A percentile compares a stretch with the other conserved stretches of the same genome.
Evolutionary conservation across 2,888 invertebrate genomes (phyloP).

Genomic region (Tuta absoluta): DNA sequence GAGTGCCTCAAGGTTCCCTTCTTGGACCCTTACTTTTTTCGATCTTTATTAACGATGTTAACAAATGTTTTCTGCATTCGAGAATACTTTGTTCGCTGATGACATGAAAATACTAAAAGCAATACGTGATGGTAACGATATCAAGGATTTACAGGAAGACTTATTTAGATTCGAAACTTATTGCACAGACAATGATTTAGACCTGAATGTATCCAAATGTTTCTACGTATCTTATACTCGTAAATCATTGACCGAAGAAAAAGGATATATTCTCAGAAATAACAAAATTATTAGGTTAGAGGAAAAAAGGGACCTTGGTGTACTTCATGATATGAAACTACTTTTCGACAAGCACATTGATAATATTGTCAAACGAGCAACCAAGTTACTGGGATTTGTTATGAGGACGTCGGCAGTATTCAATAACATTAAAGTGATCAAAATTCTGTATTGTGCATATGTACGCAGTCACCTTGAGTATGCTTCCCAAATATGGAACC

Average conservation of each 20-base stretch:
- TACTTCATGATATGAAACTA: not conserved
- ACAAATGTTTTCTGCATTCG: constrained; percentile 8
- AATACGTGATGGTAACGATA: not conserved
- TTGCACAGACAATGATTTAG: constrained; percentile 19
- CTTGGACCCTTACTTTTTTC: constrained; percentile 25
- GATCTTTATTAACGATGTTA: constrained; percentile 26
- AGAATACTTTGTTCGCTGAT: constrained; percentile 22
- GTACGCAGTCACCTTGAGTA: constrained; percentile 17
- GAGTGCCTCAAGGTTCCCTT: constrained; percentile 29
- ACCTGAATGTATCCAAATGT: constrained; percentile 23
- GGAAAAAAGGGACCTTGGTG: not conserved
- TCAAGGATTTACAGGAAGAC: constrained; percentile 8
- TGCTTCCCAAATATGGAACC: constrained; percentile 18
- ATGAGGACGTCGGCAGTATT: not conserved
- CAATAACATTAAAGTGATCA: constrained; percentile 2
- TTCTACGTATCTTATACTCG: constrained; percentile 8
- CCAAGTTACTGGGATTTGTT: not conserved
- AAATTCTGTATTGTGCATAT: constrained; percentile 5
- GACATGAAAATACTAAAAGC: constrained; percentile 24
- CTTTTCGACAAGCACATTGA: not conserved
- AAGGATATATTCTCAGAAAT: constrained; percentile 6
- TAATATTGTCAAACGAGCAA: not conserved
- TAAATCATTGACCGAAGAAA: not conserved
- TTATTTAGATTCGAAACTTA: constrained; percentile 16
- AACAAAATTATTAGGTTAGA: not conserved